Percentiles rank a stretch among this genome's conserved stretches.
These are phyloP conservation scores for Heliconius eleuchia DNA, from an alignment of 1,140 invertebrate genomes.

Conservation along the genomic window DNA sequence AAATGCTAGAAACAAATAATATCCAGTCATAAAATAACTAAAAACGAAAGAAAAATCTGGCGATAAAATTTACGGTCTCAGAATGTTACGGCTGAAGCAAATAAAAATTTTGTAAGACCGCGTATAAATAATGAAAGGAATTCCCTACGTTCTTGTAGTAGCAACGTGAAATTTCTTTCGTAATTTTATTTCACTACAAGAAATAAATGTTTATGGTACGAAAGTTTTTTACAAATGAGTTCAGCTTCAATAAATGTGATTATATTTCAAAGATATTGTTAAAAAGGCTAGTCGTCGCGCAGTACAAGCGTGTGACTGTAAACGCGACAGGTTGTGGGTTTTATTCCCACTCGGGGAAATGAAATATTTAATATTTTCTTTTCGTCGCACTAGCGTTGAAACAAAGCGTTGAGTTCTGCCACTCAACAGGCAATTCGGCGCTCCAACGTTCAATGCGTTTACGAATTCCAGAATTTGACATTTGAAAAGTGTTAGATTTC, in stretches of 20 bases:
- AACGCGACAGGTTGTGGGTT: too few species aligned
- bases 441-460: too few species aligned
- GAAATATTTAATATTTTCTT: too few species aligned
- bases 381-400: too few species aligned
- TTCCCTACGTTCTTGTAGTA: slow-evolving; percentile 26
- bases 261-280: background rate
- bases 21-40: slow-evolving; percentile 11
- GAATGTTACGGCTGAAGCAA: slow-evolving; percentile 25
- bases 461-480: too few species aligned
- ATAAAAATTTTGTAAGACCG: slow-evolving; percentile 34
- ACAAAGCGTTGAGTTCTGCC: background rate
- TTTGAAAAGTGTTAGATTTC: too few species aligned
- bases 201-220: slow-evolving; percentile 14
- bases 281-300: background rate
- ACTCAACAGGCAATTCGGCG: too few species aligned
- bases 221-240: background rate
- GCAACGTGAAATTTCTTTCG: slow-evolving; percentile 4
- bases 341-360: too few species aligned
- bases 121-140: slow-evolving; percentile 33
- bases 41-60: slow-evolving; percentile 21
- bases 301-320: too few species aligned
- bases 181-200: slow-evolving; percentile 22
- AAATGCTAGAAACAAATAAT: slow-evolving; percentile 5
- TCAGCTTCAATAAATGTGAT: background rate
- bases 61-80: slow-evolving; percentile 30